Conservation (phyloP, 2,797 vertebrate species). For the Otolemur crassicaudatus region DNA sequence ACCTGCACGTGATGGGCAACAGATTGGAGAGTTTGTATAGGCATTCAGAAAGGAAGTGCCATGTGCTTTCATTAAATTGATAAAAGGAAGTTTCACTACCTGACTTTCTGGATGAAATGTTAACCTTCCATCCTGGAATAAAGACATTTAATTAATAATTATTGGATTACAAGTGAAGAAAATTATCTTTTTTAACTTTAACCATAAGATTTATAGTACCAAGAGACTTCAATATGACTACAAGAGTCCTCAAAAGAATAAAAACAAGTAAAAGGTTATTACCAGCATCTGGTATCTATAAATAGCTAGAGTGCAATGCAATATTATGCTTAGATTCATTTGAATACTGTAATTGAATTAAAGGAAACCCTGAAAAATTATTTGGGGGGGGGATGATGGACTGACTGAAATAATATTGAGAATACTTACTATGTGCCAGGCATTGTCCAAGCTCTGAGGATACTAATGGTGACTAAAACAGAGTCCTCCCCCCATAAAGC, state of each 20-base stretch:
- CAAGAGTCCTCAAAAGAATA: slow-evolving; percentile 31
- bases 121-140: slow-evolving; percentile 94
- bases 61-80: slow-evolving; percentile 91
- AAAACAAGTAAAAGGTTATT: not conserved
- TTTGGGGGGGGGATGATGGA: not conserved
- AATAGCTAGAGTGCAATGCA: not conserved
- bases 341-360: not conserved
- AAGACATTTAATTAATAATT: slow-evolving; percentile 57
- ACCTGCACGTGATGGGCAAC: slow-evolving; percentile 99
- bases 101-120: slow-evolving; percentile 92
- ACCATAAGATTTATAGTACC: slow-evolving; percentile 44
- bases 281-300: not conserved
- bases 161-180: not conserved
- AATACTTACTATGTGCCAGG: slow-evolving; percentile 9
- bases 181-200: slow-evolving; percentile 40
- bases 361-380: not conserved
- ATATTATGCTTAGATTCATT: not conserved
- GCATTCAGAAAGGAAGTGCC: slow-evolving; percentile 94
- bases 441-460: slow-evolving; percentile 13
- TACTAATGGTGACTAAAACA: not conserved
- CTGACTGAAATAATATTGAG: not conserved
- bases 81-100: slow-evolving; percentile 93
- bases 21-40: slow-evolving; percentile 98
- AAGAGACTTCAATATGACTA: not conserved
- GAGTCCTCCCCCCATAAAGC: not conserved